Evolutionary conservation across 2,113 vertebrate genomes (phyloP).

Genomic region (Crotalus horridus): DNA sequence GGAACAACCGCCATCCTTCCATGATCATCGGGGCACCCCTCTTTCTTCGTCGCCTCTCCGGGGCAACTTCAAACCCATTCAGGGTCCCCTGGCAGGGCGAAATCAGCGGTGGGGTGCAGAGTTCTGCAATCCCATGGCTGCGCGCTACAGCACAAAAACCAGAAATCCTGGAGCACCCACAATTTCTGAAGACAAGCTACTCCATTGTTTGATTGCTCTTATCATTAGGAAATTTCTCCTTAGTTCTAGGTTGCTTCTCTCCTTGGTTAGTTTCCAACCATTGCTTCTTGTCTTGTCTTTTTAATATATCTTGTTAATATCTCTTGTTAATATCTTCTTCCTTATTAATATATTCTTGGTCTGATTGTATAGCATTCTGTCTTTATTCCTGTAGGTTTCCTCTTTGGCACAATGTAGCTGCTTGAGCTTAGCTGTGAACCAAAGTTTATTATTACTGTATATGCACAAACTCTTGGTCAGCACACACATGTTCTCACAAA

Average conservation of each 20-base stretch:
- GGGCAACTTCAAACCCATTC: too few species aligned
- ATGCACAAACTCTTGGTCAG: background rate
- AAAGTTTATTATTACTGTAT: background rate
- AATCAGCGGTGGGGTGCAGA: too few species aligned
- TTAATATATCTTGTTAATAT: background rate
- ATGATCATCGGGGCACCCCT: too few species aligned
- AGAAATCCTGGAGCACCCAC: background rate
- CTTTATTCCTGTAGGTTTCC: background rate
- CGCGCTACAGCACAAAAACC: too few species aligned
- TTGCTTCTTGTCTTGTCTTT: too few species aligned
- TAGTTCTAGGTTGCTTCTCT: background rate
- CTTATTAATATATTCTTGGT: background rate
- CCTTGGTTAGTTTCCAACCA: background rate
- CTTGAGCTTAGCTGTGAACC: background rate
- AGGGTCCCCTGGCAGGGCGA: too few species aligned
- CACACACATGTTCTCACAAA: background rate
- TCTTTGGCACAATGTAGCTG: background rate
- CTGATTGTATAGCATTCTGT: background rate
- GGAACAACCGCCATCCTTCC: too few species aligned
- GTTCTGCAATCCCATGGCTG: too few species aligned
- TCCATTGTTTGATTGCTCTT: background rate
- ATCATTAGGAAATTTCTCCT: background rate
- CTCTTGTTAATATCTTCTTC: too few species aligned
- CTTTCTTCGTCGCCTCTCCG: too few species aligned
- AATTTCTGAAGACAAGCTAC: background rate